Evolutionary conservation across 92 coral and sea anemone genomes (phyloP).

Genomic region (Parazoanthus swiftii): DNA sequence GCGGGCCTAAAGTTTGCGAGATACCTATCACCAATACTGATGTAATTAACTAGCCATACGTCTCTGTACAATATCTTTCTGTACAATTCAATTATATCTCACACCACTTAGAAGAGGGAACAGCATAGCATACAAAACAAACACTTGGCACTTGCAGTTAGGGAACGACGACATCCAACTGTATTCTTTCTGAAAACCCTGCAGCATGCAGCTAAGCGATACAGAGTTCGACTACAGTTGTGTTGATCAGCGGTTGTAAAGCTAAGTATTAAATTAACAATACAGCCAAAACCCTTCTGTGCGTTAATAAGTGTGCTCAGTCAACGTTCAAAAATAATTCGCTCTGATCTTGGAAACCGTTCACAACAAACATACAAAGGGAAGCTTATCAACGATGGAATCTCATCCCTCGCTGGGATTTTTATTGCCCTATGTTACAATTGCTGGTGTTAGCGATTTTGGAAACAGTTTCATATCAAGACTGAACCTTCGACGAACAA

Average conservation of each 20-base stretch:
- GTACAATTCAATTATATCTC: constrained; percentile 43
- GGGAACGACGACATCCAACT: neutral
- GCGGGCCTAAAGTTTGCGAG: constrained; percentile 16
- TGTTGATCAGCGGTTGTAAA: neutral
- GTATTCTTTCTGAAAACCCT: neutral
- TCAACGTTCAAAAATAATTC: neutral
- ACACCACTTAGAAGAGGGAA: neutral
- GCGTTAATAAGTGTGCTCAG: constrained; percentile 1
- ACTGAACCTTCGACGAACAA: neutral
- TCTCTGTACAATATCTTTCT: constrained; percentile 40
- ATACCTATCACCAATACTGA: constrained; percentile 16
- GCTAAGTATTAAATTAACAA: neutral
- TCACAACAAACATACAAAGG: neutral
- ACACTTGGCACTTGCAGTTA: neutral
- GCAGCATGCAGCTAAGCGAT: neutral
- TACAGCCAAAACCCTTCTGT: neutral
- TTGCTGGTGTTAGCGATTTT: neutral
- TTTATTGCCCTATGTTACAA: neutral
- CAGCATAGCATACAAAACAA: neutral
- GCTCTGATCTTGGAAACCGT: neutral
- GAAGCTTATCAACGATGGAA: neutral
- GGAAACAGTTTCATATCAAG: neutral
- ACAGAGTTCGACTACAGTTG: neutral
- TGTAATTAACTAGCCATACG: neutral
- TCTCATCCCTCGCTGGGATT: neutral